Conservation (phyloP, 2,888 invertebrate genomes). For the Epicampocera succincta region DNA sequence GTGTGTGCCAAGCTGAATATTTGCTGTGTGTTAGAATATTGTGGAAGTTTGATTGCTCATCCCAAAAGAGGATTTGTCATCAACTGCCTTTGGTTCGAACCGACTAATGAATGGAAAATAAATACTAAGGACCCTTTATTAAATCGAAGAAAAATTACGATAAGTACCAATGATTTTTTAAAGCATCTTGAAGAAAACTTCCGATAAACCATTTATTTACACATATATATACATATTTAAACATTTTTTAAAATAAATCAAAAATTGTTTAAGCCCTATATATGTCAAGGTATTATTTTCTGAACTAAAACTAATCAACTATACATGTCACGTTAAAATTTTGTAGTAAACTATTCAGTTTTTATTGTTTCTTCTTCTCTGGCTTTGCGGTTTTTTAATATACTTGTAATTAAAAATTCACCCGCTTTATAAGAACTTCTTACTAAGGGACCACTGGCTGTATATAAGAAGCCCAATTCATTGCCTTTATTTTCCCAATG, state of each 20-base stretch:
- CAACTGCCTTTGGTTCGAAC: slow-evolving; percentile 6
- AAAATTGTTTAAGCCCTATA: no score
- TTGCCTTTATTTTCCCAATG: slow-evolving; percentile 92
- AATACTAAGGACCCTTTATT: not conserved
- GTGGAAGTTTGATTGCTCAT: slow-evolving; percentile 38
- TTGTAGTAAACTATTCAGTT: not conserved
- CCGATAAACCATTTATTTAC: slow-evolving; percentile 33
- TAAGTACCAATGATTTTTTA: not conserved
- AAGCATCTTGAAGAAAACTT: slow-evolving; percentile 32
- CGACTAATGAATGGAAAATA: slow-evolving; percentile 39
- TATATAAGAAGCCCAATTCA: slow-evolving; percentile 95
- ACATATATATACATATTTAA: no score
- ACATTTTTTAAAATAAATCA: no score
- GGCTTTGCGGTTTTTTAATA: slow-evolving; percentile 84
- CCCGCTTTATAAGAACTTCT: slow-evolving; percentile 99
- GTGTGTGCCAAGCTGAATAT: slow-evolving; percentile 47
- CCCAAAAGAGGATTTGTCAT: slow-evolving; percentile 35
- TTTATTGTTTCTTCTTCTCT: slow-evolving; percentile 8
- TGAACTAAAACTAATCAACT: not conserved
- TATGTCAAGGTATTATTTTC: no score
- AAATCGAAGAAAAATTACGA: not conserved
- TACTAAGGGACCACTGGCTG: slow-evolving; percentile 98
- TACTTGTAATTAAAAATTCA: slow-evolving; percentile 93
- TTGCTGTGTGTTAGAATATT: slow-evolving; percentile 57
- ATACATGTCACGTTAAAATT: not conserved